These are phyloP conservation scores for Patella ulyssiponensis DNA, from an alignment of 2,888 invertebrate genomes.

Conservation along the genomic window DNA sequence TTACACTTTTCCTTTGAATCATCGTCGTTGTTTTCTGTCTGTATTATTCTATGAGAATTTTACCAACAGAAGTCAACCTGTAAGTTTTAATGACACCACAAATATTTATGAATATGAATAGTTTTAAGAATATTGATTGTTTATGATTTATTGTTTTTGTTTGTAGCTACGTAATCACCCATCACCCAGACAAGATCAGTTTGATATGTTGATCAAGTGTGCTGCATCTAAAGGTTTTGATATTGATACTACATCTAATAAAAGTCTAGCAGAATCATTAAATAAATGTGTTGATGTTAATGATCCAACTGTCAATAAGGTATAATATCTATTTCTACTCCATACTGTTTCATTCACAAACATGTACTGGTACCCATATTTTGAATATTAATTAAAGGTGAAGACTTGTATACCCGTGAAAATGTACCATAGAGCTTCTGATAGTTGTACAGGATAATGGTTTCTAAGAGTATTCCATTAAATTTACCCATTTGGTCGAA, in stretches of 20 bases:
- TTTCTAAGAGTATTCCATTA: too few relatives aligned
- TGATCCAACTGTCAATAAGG: conserved; percentile 68
- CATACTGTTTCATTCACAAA: neutral
- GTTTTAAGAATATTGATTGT: too few relatives aligned
- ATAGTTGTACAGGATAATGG: too few relatives aligned
- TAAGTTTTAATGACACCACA: too few relatives aligned
- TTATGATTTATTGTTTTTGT: neutral
- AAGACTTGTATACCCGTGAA: too few relatives aligned
- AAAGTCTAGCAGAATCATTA: conserved; percentile 66
- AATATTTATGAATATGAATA: too few relatives aligned
- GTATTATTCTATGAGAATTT: too few relatives aligned
- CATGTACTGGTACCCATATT: neutral
- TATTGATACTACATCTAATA: conserved; percentile 64
- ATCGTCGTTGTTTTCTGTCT: too few relatives aligned
- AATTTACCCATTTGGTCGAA: too few relatives aligned
- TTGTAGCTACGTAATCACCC: conserved; percentile 69
- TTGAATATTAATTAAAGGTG: neutral
- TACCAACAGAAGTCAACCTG: too few relatives aligned
- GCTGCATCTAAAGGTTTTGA: conserved; percentile 64
- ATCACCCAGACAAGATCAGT: conserved; percentile 67
- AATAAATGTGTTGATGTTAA: conserved; percentile 63
- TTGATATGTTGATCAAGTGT: conserved; percentile 63
- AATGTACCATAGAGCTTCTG: too few relatives aligned
- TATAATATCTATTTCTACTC: conserved; percentile 27
- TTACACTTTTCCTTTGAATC: too few relatives aligned